Evolutionary conservation across 2,113 vertebrate genomes (phyloP).

Genomic region (Sigmodon hispidus): DNA sequence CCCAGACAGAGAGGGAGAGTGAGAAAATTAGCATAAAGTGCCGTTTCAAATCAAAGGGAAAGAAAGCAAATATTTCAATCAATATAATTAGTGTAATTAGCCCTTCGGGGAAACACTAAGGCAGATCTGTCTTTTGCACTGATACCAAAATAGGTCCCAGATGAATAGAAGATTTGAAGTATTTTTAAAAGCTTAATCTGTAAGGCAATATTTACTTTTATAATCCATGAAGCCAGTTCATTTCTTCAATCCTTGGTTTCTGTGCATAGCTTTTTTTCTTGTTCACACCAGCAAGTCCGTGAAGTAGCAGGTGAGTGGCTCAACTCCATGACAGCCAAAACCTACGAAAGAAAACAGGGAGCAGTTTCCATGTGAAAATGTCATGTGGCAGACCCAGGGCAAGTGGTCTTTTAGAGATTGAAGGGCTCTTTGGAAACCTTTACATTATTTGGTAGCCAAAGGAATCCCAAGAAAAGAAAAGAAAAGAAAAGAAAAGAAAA

Average conservation of each 20-base stretch:
- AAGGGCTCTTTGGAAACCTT: not conserved
- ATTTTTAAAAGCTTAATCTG: not conserved
- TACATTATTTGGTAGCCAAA: fast-evolving
- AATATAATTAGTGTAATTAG: slow-evolving; percentile 33
- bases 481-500: not conserved
- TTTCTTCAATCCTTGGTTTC: not conserved
- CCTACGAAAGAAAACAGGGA: not conserved
- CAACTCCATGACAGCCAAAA: fast-evolving
- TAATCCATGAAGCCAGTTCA: not conserved
- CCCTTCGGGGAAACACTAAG: not conserved
- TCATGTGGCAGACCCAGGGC: no score
- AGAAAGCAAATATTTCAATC: not conserved
- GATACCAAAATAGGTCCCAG: not conserved
- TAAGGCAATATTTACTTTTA: not conserved
- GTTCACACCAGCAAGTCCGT: not conserved
- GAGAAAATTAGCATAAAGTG: not conserved
- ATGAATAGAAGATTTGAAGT: not conserved
- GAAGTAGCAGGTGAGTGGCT: not conserved
- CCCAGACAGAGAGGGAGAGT: not conserved
- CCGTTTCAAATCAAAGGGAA: not conserved
- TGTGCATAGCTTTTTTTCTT: not conserved
- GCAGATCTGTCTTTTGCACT: not conserved
- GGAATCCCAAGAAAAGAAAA: not conserved
- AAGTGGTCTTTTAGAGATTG: fast-evolving
- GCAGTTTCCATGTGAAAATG: no score